phyloP scores from a whole-genome alignment of 92 coral and sea anemone genomes.

The Ricordea florida region DNA sequence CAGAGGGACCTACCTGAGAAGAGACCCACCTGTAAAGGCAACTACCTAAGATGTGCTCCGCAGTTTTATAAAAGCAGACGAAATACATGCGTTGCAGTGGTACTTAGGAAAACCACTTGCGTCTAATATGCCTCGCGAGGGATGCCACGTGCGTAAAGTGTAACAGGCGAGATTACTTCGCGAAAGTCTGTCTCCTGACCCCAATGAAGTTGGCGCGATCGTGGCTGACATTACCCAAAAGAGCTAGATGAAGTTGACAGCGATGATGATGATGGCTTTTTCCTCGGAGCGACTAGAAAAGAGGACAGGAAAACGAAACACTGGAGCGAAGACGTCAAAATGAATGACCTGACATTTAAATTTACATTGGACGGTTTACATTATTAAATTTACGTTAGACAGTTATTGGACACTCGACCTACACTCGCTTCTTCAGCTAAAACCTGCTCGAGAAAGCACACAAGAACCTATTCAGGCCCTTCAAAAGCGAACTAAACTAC shows the following conservation, averaged over 20 bases:
- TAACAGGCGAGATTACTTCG: no score
- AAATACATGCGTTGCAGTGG: constrained; percentile 7
- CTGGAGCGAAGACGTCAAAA: background rate
- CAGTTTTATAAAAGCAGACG: background rate
- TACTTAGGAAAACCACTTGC: constrained; percentile 10
- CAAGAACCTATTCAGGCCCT: background rate
- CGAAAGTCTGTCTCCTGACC: constrained; percentile 11
- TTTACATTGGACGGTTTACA: background rate
- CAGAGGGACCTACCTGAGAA: no score
- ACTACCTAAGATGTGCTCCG: no score
- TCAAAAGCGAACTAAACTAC: no score
- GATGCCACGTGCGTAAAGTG: no score
- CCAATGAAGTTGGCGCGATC: background rate
- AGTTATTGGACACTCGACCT: no score
- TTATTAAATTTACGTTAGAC: background rate
- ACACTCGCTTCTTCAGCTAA: no score
- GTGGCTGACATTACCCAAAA: background rate
- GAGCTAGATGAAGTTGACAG: background rate
- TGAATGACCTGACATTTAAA: background rate
- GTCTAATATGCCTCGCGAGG: constrained; percentile 2
- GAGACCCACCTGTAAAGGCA: no score
- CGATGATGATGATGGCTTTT: constrained; percentile 17
- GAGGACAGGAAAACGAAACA: background rate
- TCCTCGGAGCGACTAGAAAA: constrained; percentile 1
- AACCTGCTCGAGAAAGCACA: background rate